These are phyloP conservation scores for Crocuta crocuta DNA, from an alignment of 2,113 vertebrate genomes.

Conservation along the genomic window DNA sequence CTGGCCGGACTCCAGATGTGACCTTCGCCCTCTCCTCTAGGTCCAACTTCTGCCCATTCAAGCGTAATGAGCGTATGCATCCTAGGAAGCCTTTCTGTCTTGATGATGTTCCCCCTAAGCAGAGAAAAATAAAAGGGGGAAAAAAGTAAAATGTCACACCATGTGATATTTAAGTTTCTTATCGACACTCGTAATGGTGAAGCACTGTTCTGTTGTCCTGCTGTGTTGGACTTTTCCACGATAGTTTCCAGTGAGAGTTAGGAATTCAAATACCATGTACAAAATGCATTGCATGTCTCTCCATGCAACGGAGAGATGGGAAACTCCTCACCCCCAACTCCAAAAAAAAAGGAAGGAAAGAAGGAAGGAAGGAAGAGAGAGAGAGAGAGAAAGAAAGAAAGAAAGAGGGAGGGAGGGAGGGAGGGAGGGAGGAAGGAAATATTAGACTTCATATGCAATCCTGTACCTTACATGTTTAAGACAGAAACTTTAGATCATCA, in stretches of 20 bases:
- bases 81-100: constrained; percentile 95
- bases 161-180: background rate
- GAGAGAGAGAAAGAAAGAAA: no score
- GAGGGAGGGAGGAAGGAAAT: background rate
- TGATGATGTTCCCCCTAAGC: constrained; percentile 92
- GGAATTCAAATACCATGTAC: background rate
- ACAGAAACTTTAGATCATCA: background rate
- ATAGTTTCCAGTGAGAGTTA: background rate
- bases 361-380: no score
- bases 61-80: constrained; percentile 93
- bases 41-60: constrained; percentile 93
- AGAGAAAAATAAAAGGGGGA: background rate
- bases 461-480: background rate
- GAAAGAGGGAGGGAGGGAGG: background rate
- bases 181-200: background rate
- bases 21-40: constrained; percentile 94
- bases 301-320: background rate
- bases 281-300: background rate
- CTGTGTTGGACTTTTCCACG: background rate
- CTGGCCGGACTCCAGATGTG: constrained; percentile 93
- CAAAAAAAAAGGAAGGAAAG: no score
- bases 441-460: background rate
- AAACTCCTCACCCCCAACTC: background rate
- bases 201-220: background rate
- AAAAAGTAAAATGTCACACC: background rate